Base-by-base conservation (phyloP, 2,797 vertebrate genomes). In the Streptopelia turtur region DNA sequence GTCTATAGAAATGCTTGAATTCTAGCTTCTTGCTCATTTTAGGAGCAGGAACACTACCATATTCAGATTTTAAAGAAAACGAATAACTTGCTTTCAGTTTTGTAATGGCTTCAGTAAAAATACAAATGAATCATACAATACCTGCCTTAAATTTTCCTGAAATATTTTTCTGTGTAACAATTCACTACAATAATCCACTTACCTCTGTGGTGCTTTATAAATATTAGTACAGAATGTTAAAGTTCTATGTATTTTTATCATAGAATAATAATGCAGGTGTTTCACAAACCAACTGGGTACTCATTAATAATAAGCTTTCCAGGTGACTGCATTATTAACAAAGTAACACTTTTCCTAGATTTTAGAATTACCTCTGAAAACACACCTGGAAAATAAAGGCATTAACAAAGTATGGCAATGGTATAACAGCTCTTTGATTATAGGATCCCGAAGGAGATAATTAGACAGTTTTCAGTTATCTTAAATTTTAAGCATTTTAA, bases 181-280 rank as follows among this genome's bases (percentile, higher is more conserved):
- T 77, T 91, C 71, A 71, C 31, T 79, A 41, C 70, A 84, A 45
- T 80, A 91, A 91, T 12, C 57, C 72, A 94, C 88, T 95, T 96
- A 95, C 90, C 86, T 87, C 81, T 45, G 57, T 45, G 53, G 71
- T 75, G 65, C 41, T 78, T 96, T 95, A 94, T 89, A 93, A 94
- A 90, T 69, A 92, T 55, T 75, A 89, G 71, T 74, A 95, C 30
- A 94, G 61, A 89, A 63, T 64, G 65, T 5, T 80, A 33, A 84
- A 87, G 45, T 84, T 90, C 83, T 71, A 52, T 43, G 37, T 80
- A 89, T 87, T 94, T 93, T 80, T 88, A 89, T 87, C 10, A 3
- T 59, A 39, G 43, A 94, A 84, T 74, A 94, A 82, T 8, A 93
- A 83, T 4, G 16, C 70, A 95, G 77, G 78, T 92, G 81, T 61